Evolutionary conservation across 2,113 vertebrate genomes (phyloP).

Genomic region (Apistogramma diplotaenia): DNA sequence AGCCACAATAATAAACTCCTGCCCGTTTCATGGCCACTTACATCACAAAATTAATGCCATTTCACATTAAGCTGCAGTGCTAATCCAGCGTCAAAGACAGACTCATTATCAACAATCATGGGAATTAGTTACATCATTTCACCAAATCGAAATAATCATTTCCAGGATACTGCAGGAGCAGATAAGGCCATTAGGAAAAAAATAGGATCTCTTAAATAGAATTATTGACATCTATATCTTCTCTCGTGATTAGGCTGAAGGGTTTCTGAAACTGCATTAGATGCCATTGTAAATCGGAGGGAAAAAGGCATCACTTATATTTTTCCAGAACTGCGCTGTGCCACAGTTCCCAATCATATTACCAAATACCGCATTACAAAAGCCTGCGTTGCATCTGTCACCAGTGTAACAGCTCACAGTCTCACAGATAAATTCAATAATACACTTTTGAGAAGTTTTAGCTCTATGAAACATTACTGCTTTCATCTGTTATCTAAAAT

Average conservation of each 20-base stretch:
- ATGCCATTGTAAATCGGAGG: slow-evolving; percentile 52
- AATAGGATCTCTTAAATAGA: slow-evolving; percentile 88
- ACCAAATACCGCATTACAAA: background rate
- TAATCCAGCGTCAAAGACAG: slow-evolving; percentile 91
- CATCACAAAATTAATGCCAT: slow-evolving; percentile 84
- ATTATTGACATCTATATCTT: slow-evolving; percentile 95
- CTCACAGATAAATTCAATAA: slow-evolving; percentile 4
- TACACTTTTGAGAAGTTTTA: background rate
- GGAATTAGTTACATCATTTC: slow-evolving; percentile 98
- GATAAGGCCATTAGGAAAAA: slow-evolving; percentile 95
- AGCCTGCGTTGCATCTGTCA: slow-evolving; percentile 30
- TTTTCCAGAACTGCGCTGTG: background rate
- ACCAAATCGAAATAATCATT: slow-evolving; percentile 95
- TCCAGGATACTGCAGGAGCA: slow-evolving; percentile 96
- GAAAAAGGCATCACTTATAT: slow-evolving; percentile 35
- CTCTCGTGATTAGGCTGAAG: slow-evolving; percentile 78
- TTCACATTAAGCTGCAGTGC: slow-evolving; percentile 95
- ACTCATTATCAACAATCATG: slow-evolving; percentile 94
- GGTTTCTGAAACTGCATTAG: slow-evolving; percentile 79
- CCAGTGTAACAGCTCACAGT: slow-evolving; percentile 11
- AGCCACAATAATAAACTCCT: slow-evolving; percentile 84
- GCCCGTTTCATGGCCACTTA: slow-evolving; percentile 83
- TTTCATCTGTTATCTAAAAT: background rate
- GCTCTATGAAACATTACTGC: background rate
- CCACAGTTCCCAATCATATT: slow-evolving; percentile 16